Evolutionary conservation across 64 coral and sea anemone species (phyloP), one percentile per base, ranked within the genome.

Genomic region (Acropora tenuis): DNA sequence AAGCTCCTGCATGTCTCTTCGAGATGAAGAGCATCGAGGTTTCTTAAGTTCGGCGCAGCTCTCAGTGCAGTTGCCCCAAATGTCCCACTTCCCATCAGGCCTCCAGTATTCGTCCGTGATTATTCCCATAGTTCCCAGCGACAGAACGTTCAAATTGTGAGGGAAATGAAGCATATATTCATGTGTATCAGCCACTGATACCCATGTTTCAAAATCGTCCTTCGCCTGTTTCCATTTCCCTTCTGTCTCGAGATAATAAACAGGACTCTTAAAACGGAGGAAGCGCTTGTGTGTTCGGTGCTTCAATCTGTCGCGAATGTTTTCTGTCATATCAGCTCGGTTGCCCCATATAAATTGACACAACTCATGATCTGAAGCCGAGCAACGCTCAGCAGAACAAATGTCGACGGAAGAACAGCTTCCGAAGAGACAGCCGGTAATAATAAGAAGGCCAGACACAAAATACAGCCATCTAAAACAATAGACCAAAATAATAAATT

Each of bases 111-210:
- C 55, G 50, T 63, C 10, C 18, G 87, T 78, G 40, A 88, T 88
- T 15, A 77, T 88, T 76, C 73, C 47, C 43, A 77, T 77, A 41
- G 87, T 77, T 18, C 50, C 52, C 4, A 88, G 58, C 50, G 87
- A 88, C 18, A 88, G 65, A 30, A 77, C 59, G 1, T 77, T 77
- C 42, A 88, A 88, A 50, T 88, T 88, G 44, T 88, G 87, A n/a
- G 87, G 87, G 41, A 77, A 88, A 61, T 77, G 69, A 17, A 88
- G 87, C 87, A 88, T 88, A 74, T 88, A 65, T 46, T 88, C 73
- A 8, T 88, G 87, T 46, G 74, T 55, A 46, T 61, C 41, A 63
- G 57, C 76, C 73, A 78, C 87, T 49, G 40, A 78, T 78, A 88
- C 50, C 87, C 87, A 88, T 78, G 87, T 88, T 47, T 88, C 73